A percentile compares a stretch with the other conserved stretches of the same genome.
These are phyloP conservation scores for Stylophora pistillata DNA, from an alignment of 64 coral and sea anemone species.

Conservation along the genomic window DNA sequence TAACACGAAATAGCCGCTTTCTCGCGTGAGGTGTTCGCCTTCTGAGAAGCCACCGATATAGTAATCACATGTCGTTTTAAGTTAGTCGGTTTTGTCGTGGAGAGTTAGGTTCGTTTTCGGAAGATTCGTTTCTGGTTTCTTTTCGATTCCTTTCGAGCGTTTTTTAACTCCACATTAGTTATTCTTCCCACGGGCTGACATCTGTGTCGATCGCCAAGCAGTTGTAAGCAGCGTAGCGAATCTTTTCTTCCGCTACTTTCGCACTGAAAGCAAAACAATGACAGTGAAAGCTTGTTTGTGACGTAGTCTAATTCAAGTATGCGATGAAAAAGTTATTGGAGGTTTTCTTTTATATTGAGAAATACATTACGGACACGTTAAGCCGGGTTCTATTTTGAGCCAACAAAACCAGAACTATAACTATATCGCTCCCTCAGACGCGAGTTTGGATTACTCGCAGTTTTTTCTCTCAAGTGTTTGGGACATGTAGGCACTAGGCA, in stretches of 20 bases:
- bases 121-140: no score
- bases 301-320: not conserved
- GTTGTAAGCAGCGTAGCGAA: constrained; percentile 98
- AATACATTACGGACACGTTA: not conserved
- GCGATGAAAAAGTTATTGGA: not conserved
- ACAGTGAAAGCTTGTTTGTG: not conserved
- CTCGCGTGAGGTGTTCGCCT: no score
- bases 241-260: constrained; percentile 93
- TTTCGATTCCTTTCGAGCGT: not conserved
- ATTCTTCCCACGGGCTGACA: constrained; percentile 94
- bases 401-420: no score
- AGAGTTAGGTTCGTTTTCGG: not conserved
- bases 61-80: not conserved
- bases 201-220: constrained; percentile 97
- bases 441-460: no score
- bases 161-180: not conserved
- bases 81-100: not conserved
- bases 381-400: no score
- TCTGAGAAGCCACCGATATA: no score
- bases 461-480: no score
- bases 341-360: not conserved
- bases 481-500: no score
- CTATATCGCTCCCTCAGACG: no score
- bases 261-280: constrained; percentile 48
- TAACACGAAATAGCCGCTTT: no score